Evolutionary conservation across 2,888 invertebrate species (phyloP), one percentile per base, ranked within the genome.

Genomic region (Ophion ventricosus): DNA sequence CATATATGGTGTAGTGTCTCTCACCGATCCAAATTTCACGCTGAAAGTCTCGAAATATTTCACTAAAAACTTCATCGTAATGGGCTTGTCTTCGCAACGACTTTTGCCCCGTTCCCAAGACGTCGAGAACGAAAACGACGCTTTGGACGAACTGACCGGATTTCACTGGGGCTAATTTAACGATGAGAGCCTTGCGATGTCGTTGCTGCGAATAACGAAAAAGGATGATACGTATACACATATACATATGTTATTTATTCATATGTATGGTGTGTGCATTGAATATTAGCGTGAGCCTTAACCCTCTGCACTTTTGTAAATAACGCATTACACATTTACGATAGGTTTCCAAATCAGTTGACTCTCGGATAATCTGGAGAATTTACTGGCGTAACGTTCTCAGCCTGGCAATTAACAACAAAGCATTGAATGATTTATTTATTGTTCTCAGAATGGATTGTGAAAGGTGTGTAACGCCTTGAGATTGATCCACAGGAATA

Each of bases 51-150:
- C 91, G 87, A 87, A 90, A 89, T 92, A 91, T 86, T 91, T 91
- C 87, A 91, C 92, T 85, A 92, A 88, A 88, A 93, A 93, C 89
- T 92, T 92, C 92, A 93, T 93, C 79, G 87, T 89, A 80, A 75
- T 75, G 54, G 86, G 59, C 76, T 80, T 82, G 29, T 82, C 61
- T 10, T 72, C 56, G 35, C 20, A 40, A 11, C 23, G 57, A 61
- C 14, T 72, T 79, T 76, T 56, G 56, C 40, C 64, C 14, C 25
- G 66, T 61, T 43, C 73, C 61, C 63, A 64, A 26, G n/a, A 66
- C 1, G 56, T 80, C 29, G 80, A 56, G 57, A 74, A 73, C 17
- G 67, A 69, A 25, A 69, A 74, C 29, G 85, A 76, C 70, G 70
- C 78, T 67, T 83, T 74, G n/a, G 57, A 85, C 20, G 80, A 80